These are phyloP conservation scores for Notothenia rossii DNA, from an alignment of 2,113 vertebrate species.

Conservation along the genomic window DNA sequence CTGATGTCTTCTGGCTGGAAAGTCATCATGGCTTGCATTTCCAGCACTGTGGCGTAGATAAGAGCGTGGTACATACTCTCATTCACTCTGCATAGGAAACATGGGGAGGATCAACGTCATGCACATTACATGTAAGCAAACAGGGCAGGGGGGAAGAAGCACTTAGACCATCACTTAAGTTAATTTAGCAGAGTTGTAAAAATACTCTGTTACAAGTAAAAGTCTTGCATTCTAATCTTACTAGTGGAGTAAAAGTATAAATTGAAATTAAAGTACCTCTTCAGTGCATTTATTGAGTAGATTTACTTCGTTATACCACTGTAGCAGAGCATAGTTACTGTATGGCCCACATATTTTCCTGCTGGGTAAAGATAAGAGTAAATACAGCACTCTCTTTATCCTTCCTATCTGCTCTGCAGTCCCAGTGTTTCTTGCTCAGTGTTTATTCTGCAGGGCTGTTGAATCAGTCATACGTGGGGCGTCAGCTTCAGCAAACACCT, in stretches of 20 bases:
- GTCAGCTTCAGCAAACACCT: slow-evolving; percentile 85
- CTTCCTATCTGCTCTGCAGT: slow-evolving; percentile 16
- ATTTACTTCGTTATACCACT: too few relatives aligned
- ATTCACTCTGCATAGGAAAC: slow-evolving; percentile 70
- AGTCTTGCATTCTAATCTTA: too few relatives aligned
- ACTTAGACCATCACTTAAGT: too few relatives aligned
- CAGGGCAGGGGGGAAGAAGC: not conserved
- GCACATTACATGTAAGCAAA: slow-evolving; percentile 23
- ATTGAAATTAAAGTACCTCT: too few relatives aligned
- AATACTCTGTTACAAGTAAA: too few relatives aligned
- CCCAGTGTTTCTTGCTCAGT: slow-evolving; percentile 33
- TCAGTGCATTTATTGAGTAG: too few relatives aligned
- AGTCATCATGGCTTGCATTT: slow-evolving; percentile 92
- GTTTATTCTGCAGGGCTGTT: slow-evolving; percentile 75
- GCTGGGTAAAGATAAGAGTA: slow-evolving; percentile 49
- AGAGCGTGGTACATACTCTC: slow-evolving; percentile 89
- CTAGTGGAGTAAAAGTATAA: too few relatives aligned
- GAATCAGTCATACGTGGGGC: slow-evolving; percentile 71
- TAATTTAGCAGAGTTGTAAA: too few relatives aligned
- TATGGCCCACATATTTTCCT: slow-evolving; percentile 27
- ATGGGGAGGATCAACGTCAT: slow-evolving; percentile 32
- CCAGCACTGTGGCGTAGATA: slow-evolving; percentile 87
- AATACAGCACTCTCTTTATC: slow-evolving; percentile 28
- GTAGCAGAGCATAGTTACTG: not conserved
- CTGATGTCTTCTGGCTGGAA: slow-evolving; percentile 87